Base-by-base conservation (phyloP, 2,797 vertebrate species). In the Megalops cyprinoides region DNA sequence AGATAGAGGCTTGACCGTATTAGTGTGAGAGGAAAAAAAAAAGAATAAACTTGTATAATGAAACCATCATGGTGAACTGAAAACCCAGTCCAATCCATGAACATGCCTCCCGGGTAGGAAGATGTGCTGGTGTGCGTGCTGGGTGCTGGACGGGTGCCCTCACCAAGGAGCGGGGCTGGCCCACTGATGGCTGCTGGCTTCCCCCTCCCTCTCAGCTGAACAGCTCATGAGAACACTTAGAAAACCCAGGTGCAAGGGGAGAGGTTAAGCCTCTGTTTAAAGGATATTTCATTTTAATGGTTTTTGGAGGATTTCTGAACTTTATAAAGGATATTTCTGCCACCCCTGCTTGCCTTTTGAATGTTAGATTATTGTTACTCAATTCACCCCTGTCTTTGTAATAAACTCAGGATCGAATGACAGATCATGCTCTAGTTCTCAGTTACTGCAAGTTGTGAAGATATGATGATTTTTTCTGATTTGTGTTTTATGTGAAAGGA, bases 101-200 rank as follows among this genome's bases (percentile, higher is more conserved):
- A 91, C 90, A 91, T 86, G 85, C 87, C 90, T 90, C 81, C 74
- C 82, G 91, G 92, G 90, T 93, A 93, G 92, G 92, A 94, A 93
- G 94, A 94, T 94, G 93, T 90, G 90, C 91, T 91, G 90, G 91
- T 93, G 91, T 93, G 92, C 91, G 88, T 93, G 93, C 91, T 93
- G 91, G 89, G 87, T 90, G 89, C 91, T 94, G 92, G 92, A 94
- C 80, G 80, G 82, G 77, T 87, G 93, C 91, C 93, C 90, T 82
- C 83, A 87, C 86, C 82, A 85, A 88, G 87, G 87, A 90, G 88
- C 87, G 86, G 81, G 83, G 85, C 82, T 87, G 88, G 89, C 84
- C 87, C 80, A 87, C 84, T 83, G 80, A 46, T 82, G 84, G 82
- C 85, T 84, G 78, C 86, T 82, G 86, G 78, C 86, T 82, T 84